Evolutionary conservation across 2,113 vertebrate genomes (phyloP).

Genomic region (Struthio camelus): DNA sequence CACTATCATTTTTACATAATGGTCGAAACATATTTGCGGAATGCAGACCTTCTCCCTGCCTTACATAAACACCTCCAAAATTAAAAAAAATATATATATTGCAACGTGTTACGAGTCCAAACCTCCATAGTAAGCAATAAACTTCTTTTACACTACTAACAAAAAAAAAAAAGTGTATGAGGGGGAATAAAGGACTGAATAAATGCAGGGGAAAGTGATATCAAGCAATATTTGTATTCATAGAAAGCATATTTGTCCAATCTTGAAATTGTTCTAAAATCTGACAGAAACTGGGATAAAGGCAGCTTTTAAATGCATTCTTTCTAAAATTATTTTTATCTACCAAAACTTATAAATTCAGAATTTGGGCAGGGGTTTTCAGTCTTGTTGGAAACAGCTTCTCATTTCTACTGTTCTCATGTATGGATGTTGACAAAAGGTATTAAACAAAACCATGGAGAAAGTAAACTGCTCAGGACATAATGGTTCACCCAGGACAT

Average conservation of each 20-base stretch:
- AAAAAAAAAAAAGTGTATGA: background rate
- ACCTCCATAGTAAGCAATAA: background rate
- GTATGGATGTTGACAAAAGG: background rate
- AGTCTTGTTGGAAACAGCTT: background rate
- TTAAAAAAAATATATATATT: background rate
- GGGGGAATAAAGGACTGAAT: background rate
- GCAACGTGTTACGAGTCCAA: background rate
- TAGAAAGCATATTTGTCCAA: background rate
- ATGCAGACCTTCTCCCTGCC: background rate
- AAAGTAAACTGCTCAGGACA: background rate
- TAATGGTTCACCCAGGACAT: background rate
- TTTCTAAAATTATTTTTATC: background rate
- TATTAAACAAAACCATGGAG: background rate
- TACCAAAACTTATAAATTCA: background rate
- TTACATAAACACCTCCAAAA: background rate
- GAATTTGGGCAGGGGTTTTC: background rate
- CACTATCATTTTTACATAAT: constrained; percentile 24
- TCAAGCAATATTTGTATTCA: background rate
- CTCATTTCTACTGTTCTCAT: background rate
- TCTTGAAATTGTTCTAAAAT: background rate
- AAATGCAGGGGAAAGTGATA: background rate
- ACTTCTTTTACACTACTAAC: background rate
- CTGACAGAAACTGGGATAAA: background rate
- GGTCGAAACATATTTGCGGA: background rate
- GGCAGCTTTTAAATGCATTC: background rate